Evolutionary conservation across 2,888 invertebrate genomes (phyloP), one percentile per base, ranked within the genome.

Genomic region (Himalopsyche tibetana): DNA sequence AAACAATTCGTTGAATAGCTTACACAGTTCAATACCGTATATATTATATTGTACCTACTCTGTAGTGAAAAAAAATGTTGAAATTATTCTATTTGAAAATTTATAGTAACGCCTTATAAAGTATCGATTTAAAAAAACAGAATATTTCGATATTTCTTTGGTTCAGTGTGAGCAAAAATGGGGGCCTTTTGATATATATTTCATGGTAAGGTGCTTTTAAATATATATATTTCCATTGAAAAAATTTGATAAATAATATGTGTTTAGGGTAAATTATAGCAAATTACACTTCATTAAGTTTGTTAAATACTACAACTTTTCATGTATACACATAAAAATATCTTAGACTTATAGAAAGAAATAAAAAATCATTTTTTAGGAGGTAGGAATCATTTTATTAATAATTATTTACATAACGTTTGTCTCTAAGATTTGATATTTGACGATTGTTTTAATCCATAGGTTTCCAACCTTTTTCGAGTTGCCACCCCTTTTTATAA

Each of bases 111-210:
- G 74, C 74, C 74, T 74, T 74, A 74, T 80, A 42, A 42, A 45
- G 51, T 82, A 82, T 51, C 11, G 82, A 19, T 55, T 55, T 3
- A 55, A 36, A 82, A 82, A 38, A 82, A 40, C 17, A 19, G 40
- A 6, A 55, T 55, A 36, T 82, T 82, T 51, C 12, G 15, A 82
- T 51, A 55, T 82, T 45, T 80, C 42, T 36, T 80, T 42, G n/a
- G 45, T 80, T 42, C n/a, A 40, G 45, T 51, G 80, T n/a, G n/a
- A 74, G 80, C 12, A 45, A 80, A 40, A 6, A 80, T 40, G 80
- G 80, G 51, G 51, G 51, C 51, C 51, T 80, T 80, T 80, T 80
- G 51, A 42, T 42, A 38, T 74, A 45, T 80, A 19, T 80, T 45
- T 45, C 11, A 80, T 51, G 28, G 17, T 40, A 42, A 80, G 80